Conservation (phyloP, 2,797 vertebrate species). For the Lemur catta region DNA sequence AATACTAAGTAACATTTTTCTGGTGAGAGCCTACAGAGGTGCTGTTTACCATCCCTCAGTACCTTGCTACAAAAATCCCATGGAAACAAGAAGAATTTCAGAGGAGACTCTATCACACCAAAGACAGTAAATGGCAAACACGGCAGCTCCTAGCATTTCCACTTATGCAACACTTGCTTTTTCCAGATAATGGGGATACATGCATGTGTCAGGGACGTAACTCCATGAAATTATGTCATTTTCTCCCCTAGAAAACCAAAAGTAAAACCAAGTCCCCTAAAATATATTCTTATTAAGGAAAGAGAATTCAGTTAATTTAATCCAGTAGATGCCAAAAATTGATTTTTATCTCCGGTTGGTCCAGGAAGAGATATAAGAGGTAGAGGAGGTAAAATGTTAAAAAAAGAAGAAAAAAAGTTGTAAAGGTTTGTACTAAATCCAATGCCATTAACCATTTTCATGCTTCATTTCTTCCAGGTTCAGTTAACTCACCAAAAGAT, state of each 20-base stretch:
- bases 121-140: not conserved
- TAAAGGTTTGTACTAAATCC: not conserved
- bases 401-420: not conserved
- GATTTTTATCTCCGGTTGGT: not conserved
- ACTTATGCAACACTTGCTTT: not conserved
- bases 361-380: not conserved
- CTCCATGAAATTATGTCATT: not conserved
- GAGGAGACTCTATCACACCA: not conserved
- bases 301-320: not conserved
- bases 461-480: not conserved
- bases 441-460: not conserved
- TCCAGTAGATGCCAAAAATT: not conserved
- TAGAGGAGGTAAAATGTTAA: not conserved
- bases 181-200: not conserved
- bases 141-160: not conserved
- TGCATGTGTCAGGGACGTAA: not conserved
- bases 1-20: not conserved
- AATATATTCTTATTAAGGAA: not conserved
- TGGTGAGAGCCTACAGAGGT: not conserved
- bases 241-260: not conserved
- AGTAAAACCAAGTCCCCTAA: not conserved
- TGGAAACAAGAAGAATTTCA: not conserved
- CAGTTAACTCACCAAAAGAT: not conserved
- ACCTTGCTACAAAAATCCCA: not conserved
- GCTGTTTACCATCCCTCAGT: not conserved